Conservation (phyloP, 1,140 invertebrate genomes). For the Drosophila suzukii region DNA sequence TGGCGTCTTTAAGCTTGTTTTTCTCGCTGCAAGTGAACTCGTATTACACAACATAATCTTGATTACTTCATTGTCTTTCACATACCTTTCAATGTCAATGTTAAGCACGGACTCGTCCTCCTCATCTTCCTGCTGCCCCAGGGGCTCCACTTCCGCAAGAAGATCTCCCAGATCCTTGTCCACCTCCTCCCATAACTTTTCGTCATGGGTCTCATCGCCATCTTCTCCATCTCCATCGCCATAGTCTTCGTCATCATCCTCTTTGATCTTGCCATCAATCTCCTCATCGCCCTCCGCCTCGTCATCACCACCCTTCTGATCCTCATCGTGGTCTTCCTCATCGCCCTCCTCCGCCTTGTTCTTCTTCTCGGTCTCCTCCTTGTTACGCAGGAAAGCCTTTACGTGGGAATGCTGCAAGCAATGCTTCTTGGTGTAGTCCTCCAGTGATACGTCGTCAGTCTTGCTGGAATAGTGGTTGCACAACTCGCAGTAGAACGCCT, state of each 20-base stretch:
- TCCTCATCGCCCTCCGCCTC: slow-evolving; percentile 57
- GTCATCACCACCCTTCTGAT: slow-evolving; percentile 36
- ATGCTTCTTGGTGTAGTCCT: slow-evolving; percentile 88
- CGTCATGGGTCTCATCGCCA: slow-evolving; percentile 86
- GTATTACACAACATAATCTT: neutral
- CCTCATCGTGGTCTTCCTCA: slow-evolving; percentile 44
- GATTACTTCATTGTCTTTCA: neutral
- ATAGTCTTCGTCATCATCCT: slow-evolving; percentile 59
- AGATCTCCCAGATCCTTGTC: slow-evolving; percentile 91
- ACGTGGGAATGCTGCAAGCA: slow-evolving; percentile 89
- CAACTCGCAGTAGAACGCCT: slow-evolving; percentile 90
- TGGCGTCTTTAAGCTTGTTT: slow-evolving; percentile 68
- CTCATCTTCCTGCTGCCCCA: slow-evolving; percentile 88
- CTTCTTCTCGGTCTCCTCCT: slow-evolving; percentile 89
- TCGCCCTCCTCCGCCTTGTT: slow-evolving; percentile 65
- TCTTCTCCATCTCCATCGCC: slow-evolving; percentile 54
- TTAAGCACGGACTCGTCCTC: slow-evolving; percentile 88
- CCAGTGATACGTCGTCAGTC: slow-evolving; percentile 85
- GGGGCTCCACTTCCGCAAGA: slow-evolving; percentile 87
- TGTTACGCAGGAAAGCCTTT: slow-evolving; percentile 89
- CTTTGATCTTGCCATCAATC: slow-evolving; percentile 85
- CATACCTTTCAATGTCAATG: slow-evolving; percentile 83
- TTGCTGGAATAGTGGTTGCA: slow-evolving; percentile 90
- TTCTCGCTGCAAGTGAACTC: slow-evolving; percentile 63
- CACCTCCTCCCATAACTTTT: slow-evolving; percentile 90